Evolutionary conservation across 2,888 invertebrate genomes (phyloP).

Genomic region (Allolobophora icterica): DNA sequence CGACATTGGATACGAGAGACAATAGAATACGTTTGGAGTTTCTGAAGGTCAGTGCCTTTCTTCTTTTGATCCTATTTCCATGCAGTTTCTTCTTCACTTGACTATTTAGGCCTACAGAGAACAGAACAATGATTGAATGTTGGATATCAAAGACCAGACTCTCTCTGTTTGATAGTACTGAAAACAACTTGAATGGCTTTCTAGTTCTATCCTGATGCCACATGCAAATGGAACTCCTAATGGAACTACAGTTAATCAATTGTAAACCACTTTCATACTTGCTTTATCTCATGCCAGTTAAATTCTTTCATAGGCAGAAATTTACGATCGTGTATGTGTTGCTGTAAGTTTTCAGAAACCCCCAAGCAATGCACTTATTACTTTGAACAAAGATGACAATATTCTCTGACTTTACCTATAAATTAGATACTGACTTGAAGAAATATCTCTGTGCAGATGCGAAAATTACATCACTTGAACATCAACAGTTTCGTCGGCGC

Average conservation of each 20-base stretch:
- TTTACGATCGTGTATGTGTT: too few species aligned
- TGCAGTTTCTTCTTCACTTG: background rate
- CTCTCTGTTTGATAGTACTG: too few species aligned
- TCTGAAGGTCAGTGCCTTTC: background rate
- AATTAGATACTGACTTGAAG: background rate
- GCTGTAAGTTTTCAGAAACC: too few species aligned
- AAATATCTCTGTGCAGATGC: background rate
- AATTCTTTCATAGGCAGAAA: background rate
- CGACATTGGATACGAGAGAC: constrained; percentile 13
- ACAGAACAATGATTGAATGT: background rate
- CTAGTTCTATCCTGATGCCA: background rate
- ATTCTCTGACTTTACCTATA: background rate
- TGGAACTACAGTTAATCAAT: background rate
- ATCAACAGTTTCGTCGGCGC: constrained; percentile 15
- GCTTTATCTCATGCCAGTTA: background rate
- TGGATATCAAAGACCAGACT: too few species aligned
- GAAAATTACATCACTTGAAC: background rate
- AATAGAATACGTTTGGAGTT: background rate
- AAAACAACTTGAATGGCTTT: too few species aligned
- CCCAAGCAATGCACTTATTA: too few species aligned
- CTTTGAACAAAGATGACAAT: background rate
- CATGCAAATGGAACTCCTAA: too few species aligned
- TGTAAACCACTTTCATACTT: background rate
- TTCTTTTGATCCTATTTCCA: background rate
- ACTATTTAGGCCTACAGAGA: too few species aligned